Evolutionary conservation across 2,888 invertebrate genomes (phyloP), one percentile per base, ranked within the genome.

Genomic region (Parapristionchus giblindavisi): DNA sequence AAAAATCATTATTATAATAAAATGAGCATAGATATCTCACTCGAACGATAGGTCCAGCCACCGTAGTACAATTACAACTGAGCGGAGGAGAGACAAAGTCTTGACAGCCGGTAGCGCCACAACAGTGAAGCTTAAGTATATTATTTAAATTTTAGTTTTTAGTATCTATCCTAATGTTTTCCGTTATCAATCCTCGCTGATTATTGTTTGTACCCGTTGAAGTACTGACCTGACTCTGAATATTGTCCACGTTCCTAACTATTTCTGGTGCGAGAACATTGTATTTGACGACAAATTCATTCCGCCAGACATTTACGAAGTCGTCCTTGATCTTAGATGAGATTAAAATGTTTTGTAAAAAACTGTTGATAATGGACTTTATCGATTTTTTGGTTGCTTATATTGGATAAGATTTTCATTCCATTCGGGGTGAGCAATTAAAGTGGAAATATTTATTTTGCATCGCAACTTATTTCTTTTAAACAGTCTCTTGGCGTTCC

Each of bases 101-200:
- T 27, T 56, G 65, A 74, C 84, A 84, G 17, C 81, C 81, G 2
- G 75, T 74, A 32, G 81, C 80, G 48, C 82, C 84, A 73, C 84
- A 84, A 77, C 84, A 84, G 34, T 77, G 61, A 38, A 82, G 76
- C 83, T 84, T 76, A 58, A 82, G 78, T 6, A 36, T 5, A 8
- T 24, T 8, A 6, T 14, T 34, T 3, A 32, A 70, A 24, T 17
- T 54, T 54, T 14, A 34, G 21, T 54, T 32, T n/a, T 29, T 8
- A 27, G 3, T 60, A n/a, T 73, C 4, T 3, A 54, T 11, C 5
- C 3, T 27, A 32, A 29, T 29, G 29, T 43, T 51, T 24, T 68
- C 27, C 24, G 32, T 56, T 17, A 24, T 17, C 40, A 36, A 14
- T 24, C 14, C 11, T 14, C 21, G 48, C 48, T 27, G 14, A 4